These are phyloP conservation scores for Cheilosia grossa DNA, from an alignment of 2,888 invertebrate genomes.

Conservation along the genomic window DNA sequence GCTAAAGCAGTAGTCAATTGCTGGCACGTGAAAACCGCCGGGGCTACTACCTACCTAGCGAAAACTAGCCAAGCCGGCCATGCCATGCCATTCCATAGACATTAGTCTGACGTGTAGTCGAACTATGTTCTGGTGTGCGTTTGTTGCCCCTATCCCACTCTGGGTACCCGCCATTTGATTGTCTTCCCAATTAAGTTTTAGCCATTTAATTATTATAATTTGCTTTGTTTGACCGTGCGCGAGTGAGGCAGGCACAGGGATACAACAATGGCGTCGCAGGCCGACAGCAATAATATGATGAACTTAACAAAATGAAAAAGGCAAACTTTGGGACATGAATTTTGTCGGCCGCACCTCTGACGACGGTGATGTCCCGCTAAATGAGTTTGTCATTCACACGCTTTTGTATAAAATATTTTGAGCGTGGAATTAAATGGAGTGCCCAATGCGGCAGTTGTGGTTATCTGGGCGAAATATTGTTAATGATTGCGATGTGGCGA, in stretches of 20 bases:
- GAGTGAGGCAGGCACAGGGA: not conserved
- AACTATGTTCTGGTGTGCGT: not conserved
- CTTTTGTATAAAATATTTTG: slow-evolving; percentile 40
- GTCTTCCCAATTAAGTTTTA: slow-evolving; percentile 79
- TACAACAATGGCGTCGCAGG: slow-evolving; percentile 53
- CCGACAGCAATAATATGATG: slow-evolving; percentile 33
- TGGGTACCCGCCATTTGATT: slow-evolving; percentile 62
- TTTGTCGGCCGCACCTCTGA: slow-evolving; percentile 64
- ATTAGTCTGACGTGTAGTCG: slow-evolving; percentile 50
- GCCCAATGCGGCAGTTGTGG: slow-evolving; percentile 62
- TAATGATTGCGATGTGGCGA: slow-evolving; percentile 66
- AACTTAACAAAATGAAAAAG: slow-evolving; percentile 64
- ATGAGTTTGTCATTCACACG: slow-evolving; percentile 73
- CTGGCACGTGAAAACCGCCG: slow-evolving; percentile 52
- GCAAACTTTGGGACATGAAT: slow-evolving; percentile 66
- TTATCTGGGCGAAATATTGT: slow-evolving; percentile 68
- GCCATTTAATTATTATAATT: slow-evolving; percentile 82
- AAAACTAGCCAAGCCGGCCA: slow-evolving; percentile 17
- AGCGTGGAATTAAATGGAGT: slow-evolving; percentile 27
- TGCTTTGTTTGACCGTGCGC: slow-evolving; percentile 61
- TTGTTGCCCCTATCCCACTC: slow-evolving; percentile 9
- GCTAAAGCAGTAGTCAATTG: slow-evolving; percentile 63
- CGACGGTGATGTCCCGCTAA: slow-evolving; percentile 59
- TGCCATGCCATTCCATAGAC: slow-evolving; percentile 6
- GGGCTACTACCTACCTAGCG: slow-evolving; percentile 8